Percentiles rank a stretch among this genome's conserved stretches.
Conservation (phyloP, 2,888 invertebrate species). For the Athalia circularis region DNA sequence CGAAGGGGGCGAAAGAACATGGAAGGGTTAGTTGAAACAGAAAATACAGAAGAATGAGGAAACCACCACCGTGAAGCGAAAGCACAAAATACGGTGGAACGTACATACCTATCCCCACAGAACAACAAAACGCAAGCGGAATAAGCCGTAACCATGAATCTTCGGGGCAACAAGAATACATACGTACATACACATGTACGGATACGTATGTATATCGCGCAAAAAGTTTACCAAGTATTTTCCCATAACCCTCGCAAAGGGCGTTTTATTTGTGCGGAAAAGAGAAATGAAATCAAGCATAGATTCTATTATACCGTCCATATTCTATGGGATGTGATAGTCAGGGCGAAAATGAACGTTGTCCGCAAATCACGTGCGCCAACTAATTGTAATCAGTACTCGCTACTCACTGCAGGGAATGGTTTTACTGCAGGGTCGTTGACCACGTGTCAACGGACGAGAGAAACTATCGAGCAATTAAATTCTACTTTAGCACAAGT, state of each 20-base stretch:
- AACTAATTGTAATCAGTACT: too few relatives aligned
- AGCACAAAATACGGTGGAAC: not conserved
- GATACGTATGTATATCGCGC: too few relatives aligned
- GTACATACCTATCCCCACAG: not conserved
- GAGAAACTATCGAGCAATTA: conserved; percentile 25
- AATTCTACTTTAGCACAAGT: conserved; percentile 12
- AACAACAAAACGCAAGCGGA: not conserved
- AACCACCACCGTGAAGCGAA: not conserved
- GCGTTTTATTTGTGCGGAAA: too few relatives aligned
- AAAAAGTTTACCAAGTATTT: too few relatives aligned
- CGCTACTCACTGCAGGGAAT: not conserved
- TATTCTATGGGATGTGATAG: too few relatives aligned
- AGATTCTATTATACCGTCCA: too few relatives aligned
- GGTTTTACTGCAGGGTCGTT: conserved; percentile 12
- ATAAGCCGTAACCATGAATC: not conserved
- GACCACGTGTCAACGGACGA: conserved; percentile 27
- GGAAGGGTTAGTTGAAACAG: not conserved
- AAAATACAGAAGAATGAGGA: not conserved
- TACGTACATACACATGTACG: not conserved
- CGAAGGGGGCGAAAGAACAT: not conserved
- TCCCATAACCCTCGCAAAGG: too few relatives aligned
- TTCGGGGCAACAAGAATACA: not conserved
- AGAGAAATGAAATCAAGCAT: too few relatives aligned
- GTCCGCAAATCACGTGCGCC: too few relatives aligned
- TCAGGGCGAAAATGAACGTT: not conserved